These are phyloP conservation scores for Schrankia costaestrigalis DNA, from an alignment of 2,888 invertebrate genomes.

Conservation along the genomic window DNA sequence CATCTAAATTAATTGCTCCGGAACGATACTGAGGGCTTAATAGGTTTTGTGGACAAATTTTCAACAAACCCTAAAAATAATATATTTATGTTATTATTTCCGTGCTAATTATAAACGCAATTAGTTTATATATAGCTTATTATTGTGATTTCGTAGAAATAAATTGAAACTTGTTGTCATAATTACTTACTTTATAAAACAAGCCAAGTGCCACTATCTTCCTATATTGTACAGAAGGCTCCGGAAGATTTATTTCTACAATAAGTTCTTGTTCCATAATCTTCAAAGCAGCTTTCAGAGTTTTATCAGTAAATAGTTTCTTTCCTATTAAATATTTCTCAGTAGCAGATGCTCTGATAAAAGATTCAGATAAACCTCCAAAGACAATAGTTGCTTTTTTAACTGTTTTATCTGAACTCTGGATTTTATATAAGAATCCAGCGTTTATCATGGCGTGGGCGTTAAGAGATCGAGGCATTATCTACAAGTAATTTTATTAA, in stretches of 20 bases:
- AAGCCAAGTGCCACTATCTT: slow-evolving; percentile 79
- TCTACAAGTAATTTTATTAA: slow-evolving; percentile 61
- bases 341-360: slow-evolving; percentile 71
- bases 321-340: slow-evolving; percentile 72
- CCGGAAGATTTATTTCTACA: slow-evolving; percentile 59
- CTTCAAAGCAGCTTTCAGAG: slow-evolving; percentile 54
- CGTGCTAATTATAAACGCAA: no score
- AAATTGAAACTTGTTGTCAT: no score
- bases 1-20: slow-evolving; percentile 59
- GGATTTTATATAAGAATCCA: slow-evolving; percentile 80
- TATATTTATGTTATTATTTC: no score
- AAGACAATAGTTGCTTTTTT: slow-evolving; percentile 73
- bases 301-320: slow-evolving; percentile 53
- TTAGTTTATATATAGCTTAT: no score
- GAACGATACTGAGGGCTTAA: slow-evolving; percentile 61
- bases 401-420: slow-evolving; percentile 24
- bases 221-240: slow-evolving; percentile 79
- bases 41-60: slow-evolving; percentile 64
- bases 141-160: no score
- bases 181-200: slow-evolving; percentile 82
- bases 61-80: slow-evolving; percentile 74
- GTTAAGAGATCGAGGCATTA: slow-evolving; percentile 86
- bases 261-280: slow-evolving; percentile 43
- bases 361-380: slow-evolving; percentile 75
- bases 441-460: slow-evolving; percentile 87